phyloP scores from a whole-genome alignment of 2,113 vertebrate genomes.

The Urocolius indicus region DNA sequence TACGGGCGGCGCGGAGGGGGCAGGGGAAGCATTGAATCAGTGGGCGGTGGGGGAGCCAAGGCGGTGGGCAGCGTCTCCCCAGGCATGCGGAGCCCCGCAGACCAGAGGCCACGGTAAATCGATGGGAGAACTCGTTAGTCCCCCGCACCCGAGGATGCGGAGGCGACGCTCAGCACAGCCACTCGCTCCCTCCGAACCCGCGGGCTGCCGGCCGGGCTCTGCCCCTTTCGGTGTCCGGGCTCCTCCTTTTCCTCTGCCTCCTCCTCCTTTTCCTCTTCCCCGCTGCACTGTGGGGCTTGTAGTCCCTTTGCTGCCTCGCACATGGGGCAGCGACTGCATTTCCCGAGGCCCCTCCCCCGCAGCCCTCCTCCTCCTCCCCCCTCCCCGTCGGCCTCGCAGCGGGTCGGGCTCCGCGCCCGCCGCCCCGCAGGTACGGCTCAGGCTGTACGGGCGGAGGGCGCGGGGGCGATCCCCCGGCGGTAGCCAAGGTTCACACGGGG shows the following conservation, averaged over 20 bases:
- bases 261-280: not conserved
- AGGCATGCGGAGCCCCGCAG: not conserved
- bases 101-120: not conserved
- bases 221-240: accelerated
- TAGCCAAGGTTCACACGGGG: not conserved
- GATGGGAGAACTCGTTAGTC: no score
- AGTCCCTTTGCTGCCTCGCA: accelerated
- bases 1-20: not conserved
- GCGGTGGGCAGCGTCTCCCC: no score
- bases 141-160: no score
- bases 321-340: not conserved
- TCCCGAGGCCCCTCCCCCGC: not conserved
- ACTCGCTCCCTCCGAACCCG: no score
- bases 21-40: not conserved
- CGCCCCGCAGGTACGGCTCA: not conserved
- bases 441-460: not conserved
- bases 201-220: accelerated
- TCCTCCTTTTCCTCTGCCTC: not conserved
- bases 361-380: not conserved
- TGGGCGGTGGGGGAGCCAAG: no score
- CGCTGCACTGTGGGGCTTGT: not conserved
- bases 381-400: not conserved
- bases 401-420: not conserved
- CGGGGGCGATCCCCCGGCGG: no score
- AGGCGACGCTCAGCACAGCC: no score